phyloP scores from a whole-genome alignment of 2,797 vertebrate genomes.

The Spheniscus humboldti region DNA sequence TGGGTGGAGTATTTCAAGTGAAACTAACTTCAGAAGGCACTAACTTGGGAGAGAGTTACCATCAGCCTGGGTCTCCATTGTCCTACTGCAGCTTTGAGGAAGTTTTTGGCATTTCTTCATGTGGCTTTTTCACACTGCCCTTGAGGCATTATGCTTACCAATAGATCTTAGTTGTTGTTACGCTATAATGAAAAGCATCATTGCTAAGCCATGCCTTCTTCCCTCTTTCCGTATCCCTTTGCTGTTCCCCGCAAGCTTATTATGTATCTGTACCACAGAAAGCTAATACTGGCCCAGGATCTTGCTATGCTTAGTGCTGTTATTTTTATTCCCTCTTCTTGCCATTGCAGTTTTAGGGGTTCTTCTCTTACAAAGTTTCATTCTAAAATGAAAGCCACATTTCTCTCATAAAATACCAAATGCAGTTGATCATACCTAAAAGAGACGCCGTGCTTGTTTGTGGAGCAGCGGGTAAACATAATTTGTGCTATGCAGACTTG shows the following conservation, averaged over 20 bases:
- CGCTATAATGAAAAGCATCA: constrained; percentile 30
- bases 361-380: neutral
- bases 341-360: neutral
- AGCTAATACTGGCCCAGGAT: neutral
- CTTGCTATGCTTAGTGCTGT: neutral
- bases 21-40: constrained; percentile 12
- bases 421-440: neutral
- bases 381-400: neutral
- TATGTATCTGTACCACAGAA: neutral
- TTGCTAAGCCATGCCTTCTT: neutral
- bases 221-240: neutral
- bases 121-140: constrained; percentile 19
- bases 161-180: neutral
- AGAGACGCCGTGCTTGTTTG: neutral
- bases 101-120: neutral
- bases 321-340: constrained; percentile 11
- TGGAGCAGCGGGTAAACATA: neutral
- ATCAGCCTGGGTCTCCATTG: neutral
- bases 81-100: constrained; percentile 10
- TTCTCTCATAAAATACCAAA: neutral
- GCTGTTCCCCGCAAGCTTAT: neutral
- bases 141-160: constrained; percentile 2
- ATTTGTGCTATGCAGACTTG: neutral
- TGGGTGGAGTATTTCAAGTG: constrained; percentile 12
- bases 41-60: neutral